Base-by-base conservation (phyloP, 23 tunicate species). In the Trididemnum nubilum region DNA sequence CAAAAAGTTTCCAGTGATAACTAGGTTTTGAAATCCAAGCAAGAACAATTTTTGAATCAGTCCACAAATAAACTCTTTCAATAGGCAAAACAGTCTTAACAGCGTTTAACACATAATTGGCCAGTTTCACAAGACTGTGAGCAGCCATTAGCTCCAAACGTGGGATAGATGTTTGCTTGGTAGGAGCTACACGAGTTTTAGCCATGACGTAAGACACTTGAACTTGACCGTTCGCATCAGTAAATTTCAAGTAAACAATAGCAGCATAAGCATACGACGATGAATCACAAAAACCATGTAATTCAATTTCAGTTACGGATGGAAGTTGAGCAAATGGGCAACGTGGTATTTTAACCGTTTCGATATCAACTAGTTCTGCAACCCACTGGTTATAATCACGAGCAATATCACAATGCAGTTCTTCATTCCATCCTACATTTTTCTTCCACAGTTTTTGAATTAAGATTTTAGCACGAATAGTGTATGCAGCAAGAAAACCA, bases 401-500 rank as follows among this genome's bases (percentile, higher is more conserved):
- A 49, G 57, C 57, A 18, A 49, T 18, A 9, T 49, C 57, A 9
- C 57, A 12, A 49, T 18, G 12, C 15, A 49, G 12, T 12, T 49
- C 15, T n/a, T 64, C n/a, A n/a, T n/a, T n/a, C n/a, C n/a, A n/a
- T n/a, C n/a, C n/a, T n/a, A n/a, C n/a, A n/a, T n/a, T n/a, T n/a
- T n/a, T n/a, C n/a, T n/a, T n/a, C n/a, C n/a, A n/a, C n/a, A n/a
- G n/a, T n/a, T n/a, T n/a, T n/a, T n/a, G n/a, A n/a, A n/a, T n/a
- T n/a, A n/a, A n/a, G n/a, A n/a, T n/a, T n/a, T n/a, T n/a, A n/a
- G n/a, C n/a, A n/a, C n/a, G n/a, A n/a, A n/a, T n/a, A n/a, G n/a
- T n/a, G n/a, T n/a, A n/a, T n/a, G n/a, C n/a, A n/a, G 71, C 71
- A 64, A 64, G 31, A 27, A 64, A 64, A 12, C 71, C 71, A 27